A percentile compares a stretch with the other conserved stretches of the same genome.
Evolutionary conservation across 1,140 invertebrate species (phyloP).

Genomic region (Ylistrum balloti): DNA sequence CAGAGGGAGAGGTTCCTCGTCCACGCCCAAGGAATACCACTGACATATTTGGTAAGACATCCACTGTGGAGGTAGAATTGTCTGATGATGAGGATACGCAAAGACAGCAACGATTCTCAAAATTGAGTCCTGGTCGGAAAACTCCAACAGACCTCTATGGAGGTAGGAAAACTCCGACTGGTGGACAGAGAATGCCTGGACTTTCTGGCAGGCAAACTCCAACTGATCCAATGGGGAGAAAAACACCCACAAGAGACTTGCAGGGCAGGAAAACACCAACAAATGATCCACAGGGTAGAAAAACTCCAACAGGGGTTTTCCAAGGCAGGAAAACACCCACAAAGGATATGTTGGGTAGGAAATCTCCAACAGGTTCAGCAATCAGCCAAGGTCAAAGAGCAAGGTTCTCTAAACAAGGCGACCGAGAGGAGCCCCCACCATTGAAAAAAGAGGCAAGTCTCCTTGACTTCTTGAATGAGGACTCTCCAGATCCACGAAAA

Average conservation of each 20-base stretch:
- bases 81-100: neutral
- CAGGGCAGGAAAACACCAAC: slow-evolving; percentile 11
- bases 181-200: neutral
- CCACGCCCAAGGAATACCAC: slow-evolving; percentile 57
- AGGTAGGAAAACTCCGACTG: slow-evolving; percentile 1
- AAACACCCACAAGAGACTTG: neutral
- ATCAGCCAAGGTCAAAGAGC: slow-evolving; percentile 50
- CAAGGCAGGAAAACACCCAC: slow-evolving; percentile 55
- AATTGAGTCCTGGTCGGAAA: neutral
- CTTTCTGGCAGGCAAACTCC: neutral
- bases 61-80: slow-evolving; percentile 24
- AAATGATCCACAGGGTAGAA: slow-evolving; percentile 23
- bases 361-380: slow-evolving; percentile 57
- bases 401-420: slow-evolving; percentile 46
- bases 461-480: slow-evolving; percentile 66
- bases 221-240: neutral
- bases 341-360: slow-evolving; percentile 56
- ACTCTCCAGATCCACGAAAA: slow-evolving; percentile 41
- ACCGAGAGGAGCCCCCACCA: slow-evolving; percentile 43
- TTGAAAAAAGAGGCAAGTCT: slow-evolving; percentile 52
- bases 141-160: neutral
- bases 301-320: neutral
- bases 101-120: neutral
- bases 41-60: slow-evolving; percentile 57
- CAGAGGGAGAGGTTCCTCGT: slow-evolving; percentile 54